These are phyloP conservation scores for Nephotettix cincticeps DNA, from an alignment of 1,140 invertebrate genomes.

Conservation along the genomic window DNA sequence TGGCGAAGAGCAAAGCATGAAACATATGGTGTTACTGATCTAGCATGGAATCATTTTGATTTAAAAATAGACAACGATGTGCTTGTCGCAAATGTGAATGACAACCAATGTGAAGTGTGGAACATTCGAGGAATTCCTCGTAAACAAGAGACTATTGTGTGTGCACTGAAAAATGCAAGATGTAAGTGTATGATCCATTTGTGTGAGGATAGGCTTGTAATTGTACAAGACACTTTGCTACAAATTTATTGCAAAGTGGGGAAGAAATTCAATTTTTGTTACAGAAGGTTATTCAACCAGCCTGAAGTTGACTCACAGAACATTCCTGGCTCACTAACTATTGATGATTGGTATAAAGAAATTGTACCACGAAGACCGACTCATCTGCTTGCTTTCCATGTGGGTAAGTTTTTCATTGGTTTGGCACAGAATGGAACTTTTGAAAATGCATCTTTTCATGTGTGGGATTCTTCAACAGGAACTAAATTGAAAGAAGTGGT, in stretches of 20 bases:
- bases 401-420: not conserved
- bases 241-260: not conserved
- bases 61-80: not conserved
- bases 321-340: not conserved
- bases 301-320: not conserved
- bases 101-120: constrained; percentile 10
- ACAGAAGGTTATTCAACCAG: constrained; percentile 7
- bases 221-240: not conserved
- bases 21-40: not conserved
- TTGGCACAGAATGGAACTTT: constrained; percentile 2
- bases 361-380: not conserved
- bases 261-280: not conserved
- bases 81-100: constrained; percentile 4
- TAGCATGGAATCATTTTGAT: not conserved
- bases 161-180: not conserved
- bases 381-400: not conserved
- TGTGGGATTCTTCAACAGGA: not conserved
- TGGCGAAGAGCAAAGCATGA: not conserved
- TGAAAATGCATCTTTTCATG: not conserved
- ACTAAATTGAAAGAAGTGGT: not conserved
- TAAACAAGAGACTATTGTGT: not conserved
- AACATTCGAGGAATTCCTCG: not conserved
- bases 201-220: not conserved
- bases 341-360: constrained; percentile 11
- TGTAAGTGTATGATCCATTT: constrained; percentile 6